These are phyloP conservation scores for Poecile atricapillus DNA, from an alignment of 2,113 vertebrate genomes.

Conservation along the genomic window DNA sequence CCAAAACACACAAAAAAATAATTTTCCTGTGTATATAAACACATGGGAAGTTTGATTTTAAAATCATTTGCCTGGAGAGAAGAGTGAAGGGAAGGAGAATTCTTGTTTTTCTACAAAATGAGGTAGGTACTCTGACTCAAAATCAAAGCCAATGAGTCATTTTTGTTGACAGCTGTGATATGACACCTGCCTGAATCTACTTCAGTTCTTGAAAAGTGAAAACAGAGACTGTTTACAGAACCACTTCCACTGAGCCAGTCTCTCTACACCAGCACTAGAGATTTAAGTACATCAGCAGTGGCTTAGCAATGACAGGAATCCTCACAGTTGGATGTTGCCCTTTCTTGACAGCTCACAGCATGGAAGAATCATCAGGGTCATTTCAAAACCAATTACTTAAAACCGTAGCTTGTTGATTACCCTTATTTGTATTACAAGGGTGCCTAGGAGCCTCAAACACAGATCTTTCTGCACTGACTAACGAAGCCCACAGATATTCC, in stretches of 20 bases:
- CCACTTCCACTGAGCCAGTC: background rate
- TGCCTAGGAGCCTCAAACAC: background rate
- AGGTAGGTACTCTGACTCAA: background rate
- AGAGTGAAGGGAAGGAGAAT: background rate
- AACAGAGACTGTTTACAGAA: background rate
- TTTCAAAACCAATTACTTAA: background rate
- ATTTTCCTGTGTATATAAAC: background rate
- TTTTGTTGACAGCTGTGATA: conserved; percentile 28
- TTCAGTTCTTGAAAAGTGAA: background rate
- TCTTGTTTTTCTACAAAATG: background rate
- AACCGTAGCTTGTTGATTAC: background rate
- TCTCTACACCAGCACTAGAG: background rate
- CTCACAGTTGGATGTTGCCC: background rate
- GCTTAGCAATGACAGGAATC: background rate
- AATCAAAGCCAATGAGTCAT: background rate
- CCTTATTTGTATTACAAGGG: background rate
- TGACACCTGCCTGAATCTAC: background rate
- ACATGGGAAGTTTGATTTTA: background rate
- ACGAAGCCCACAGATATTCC: background rate
- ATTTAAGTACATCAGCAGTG: background rate
- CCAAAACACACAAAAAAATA: background rate
- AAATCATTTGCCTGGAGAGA: background rate
- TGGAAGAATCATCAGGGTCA: background rate
- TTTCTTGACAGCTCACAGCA: background rate
- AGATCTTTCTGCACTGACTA: background rate